Base-by-base conservation (phyloP, 2,888 invertebrate species). In the Formica aserva region DNA sequence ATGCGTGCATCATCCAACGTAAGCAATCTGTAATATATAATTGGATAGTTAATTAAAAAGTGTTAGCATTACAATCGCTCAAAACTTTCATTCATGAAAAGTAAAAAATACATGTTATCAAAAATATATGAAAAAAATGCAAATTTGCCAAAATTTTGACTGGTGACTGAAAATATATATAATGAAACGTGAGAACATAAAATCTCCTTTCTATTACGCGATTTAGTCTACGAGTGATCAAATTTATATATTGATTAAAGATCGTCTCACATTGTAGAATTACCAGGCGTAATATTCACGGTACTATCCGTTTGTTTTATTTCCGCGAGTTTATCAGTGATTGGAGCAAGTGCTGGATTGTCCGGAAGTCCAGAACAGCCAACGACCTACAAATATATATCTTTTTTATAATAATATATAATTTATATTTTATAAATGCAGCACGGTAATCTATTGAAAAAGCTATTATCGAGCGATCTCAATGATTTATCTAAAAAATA, bases 341-440 rank as follows among this genome's bases (percentile, higher is more conserved):
- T 90, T 9, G 85, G 82, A 2, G 85, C 55, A 4, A 93, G 77
- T 35, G 77, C 76, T 3, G 91, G 89, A 89, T 93, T 93, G 63
- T 93, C 92, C 0, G 87, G 71, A 41, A 90, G 88, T n/a, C 84
- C 90, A 9, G 89, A 83, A 63, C 92, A 92, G 1, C 93, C 92
- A 1, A 92, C 89, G 5, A 92, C 92, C 93, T 93, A 52, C 13
- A 71, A 48, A 45, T 52, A 62, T 29, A 38, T 6, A 38, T 57
- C 26, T 62, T 26, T 75, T 15, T 48, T 2, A 60, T 29, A 48
- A 48, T 5, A 26, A 32, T 48, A 48, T n/a, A 48, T 48, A 18
- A 48, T 48, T 48, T 52, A 18, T 48, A 48, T 52, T 52, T 41
- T 52, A 52, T 18, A 60, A 52, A 65, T 38, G 11, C 11, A 55